These are phyloP conservation scores for Rhynchophorus ferrugineus DNA, from an alignment of 1,140 invertebrate genomes.

Conservation along the genomic window DNA sequence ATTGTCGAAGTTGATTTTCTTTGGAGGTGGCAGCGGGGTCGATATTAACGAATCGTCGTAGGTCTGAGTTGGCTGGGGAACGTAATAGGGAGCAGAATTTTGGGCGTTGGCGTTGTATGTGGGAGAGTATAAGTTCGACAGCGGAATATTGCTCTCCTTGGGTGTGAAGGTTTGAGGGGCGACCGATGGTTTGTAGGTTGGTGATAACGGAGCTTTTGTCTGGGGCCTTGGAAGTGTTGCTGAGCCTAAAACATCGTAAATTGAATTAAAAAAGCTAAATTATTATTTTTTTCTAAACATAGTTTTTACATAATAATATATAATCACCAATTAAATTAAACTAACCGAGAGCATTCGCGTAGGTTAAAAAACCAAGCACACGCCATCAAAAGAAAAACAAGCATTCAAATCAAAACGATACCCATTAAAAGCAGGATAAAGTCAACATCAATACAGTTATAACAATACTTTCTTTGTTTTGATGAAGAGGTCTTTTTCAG, in stretches of 20 bases:
- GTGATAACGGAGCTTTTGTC: slow-evolving; percentile 45
- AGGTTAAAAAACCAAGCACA: too few relatives aligned
- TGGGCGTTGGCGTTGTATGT: slow-evolving; percentile 27
- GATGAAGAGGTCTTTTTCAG: too few relatives aligned
- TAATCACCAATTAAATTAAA: too few relatives aligned
- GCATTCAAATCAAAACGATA: too few relatives aligned
- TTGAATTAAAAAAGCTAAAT: too few relatives aligned
- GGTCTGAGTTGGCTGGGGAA: slow-evolving; percentile 8
- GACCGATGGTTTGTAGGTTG: slow-evolving; percentile 40
- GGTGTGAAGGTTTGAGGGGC: slow-evolving; percentile 39
- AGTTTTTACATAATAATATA: too few relatives aligned
- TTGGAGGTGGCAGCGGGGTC: slow-evolving; percentile 23
- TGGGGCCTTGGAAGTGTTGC: slow-evolving; percentile 47
- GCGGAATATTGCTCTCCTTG: slow-evolving; percentile 42
- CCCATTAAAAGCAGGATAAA: too few relatives aligned
- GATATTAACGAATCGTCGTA: slow-evolving; percentile 9
- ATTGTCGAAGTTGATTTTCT: slow-evolving; percentile 26
- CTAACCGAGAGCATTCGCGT: too few relatives aligned
- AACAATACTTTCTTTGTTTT: too few relatives aligned
- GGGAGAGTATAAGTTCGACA: slow-evolving; percentile 42
- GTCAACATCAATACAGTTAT: too few relatives aligned
- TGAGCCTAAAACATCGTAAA: slow-evolving; percentile 44
- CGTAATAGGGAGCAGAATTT: slow-evolving; percentile 11
- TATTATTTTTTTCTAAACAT: too few relatives aligned
- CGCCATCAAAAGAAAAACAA: too few relatives aligned